phyloP scores from a whole-genome alignment of 2,797 vertebrate species.

The Rallus crepitans region DNA sequence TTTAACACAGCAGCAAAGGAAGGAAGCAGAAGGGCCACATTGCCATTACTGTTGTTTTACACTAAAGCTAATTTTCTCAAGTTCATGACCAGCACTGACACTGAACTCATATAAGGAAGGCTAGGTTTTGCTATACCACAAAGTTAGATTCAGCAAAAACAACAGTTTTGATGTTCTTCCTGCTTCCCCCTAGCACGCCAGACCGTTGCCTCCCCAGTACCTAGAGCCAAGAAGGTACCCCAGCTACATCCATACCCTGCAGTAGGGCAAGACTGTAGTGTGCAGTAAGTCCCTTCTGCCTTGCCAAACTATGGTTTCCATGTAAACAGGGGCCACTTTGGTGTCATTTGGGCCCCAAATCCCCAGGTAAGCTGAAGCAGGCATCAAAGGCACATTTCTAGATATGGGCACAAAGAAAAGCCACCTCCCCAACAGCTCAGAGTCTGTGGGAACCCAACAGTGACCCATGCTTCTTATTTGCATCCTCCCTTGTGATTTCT shows the following conservation, averaged over 20 bases:
- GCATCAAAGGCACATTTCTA: not conserved
- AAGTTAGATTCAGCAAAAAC: not conserved
- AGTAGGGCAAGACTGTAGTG: not conserved
- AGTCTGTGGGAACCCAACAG: constrained; percentile 7
- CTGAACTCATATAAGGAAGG: not conserved
- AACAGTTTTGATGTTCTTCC: not conserved
- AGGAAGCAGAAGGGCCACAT: not conserved
- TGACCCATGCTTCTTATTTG: constrained; percentile 16
- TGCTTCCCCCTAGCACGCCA: not conserved
- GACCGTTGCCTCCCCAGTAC: not conserved
- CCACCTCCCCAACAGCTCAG: not conserved
- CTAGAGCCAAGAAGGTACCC: not conserved
- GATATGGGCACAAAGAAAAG: not conserved
- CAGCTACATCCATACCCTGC: not conserved
- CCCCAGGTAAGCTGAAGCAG: not conserved
- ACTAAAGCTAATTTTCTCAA: not conserved
- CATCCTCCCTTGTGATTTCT: constrained; percentile 17
- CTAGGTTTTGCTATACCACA: not conserved
- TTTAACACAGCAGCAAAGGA: not conserved
- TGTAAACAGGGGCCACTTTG: not conserved
- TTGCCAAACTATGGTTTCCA: not conserved
- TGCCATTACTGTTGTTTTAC: not conserved
- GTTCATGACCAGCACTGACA: not conserved
- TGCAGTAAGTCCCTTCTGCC: not conserved
- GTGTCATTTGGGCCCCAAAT: not conserved